These are phyloP conservation scores for Melieria crassipennis DNA, from an alignment of 2,888 invertebrate genomes.

Conservation along the genomic window DNA sequence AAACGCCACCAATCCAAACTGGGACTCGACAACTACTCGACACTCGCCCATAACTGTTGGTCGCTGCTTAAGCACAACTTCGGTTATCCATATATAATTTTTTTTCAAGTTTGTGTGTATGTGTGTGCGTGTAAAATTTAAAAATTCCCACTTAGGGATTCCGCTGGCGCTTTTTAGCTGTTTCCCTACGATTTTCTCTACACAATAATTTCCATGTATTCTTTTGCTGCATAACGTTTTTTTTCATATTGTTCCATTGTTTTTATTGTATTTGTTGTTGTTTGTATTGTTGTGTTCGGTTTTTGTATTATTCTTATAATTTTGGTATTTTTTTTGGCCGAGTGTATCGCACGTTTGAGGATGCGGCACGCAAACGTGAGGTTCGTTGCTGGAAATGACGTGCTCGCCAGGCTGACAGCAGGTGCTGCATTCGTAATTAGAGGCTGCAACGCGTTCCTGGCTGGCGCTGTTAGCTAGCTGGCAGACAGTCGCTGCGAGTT, in stretches of 20 bases:
- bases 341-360: too few species aligned
- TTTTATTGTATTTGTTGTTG: not conserved
- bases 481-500: too few species aligned
- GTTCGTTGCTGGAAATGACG: constrained; percentile 12
- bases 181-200: not conserved
- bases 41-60: too few species aligned
- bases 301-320: too few species aligned
- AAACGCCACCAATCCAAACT: too few species aligned
- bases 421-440: constrained; percentile 31
- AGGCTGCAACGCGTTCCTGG: constrained; percentile 1
- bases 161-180: not conserved
- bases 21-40: too few species aligned
- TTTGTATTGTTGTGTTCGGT: constrained; percentile 8
- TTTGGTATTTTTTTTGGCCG: not conserved
- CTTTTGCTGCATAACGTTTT: not conserved
- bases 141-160: constrained; percentile 2
- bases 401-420: constrained; percentile 23
- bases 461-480: too few species aligned
- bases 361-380: constrained; percentile 10
- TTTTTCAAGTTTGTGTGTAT: too few species aligned
- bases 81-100: too few species aligned
- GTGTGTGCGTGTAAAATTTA: not conserved
- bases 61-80: too few species aligned
- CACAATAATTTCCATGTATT: not conserved
- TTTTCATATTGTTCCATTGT: constrained; percentile 1